A percentile compares a stretch with the other conserved stretches of the same genome.
phyloP scores from a whole-genome alignment of 1,140 invertebrate species.

The Mactra quadrangularis region DNA sequence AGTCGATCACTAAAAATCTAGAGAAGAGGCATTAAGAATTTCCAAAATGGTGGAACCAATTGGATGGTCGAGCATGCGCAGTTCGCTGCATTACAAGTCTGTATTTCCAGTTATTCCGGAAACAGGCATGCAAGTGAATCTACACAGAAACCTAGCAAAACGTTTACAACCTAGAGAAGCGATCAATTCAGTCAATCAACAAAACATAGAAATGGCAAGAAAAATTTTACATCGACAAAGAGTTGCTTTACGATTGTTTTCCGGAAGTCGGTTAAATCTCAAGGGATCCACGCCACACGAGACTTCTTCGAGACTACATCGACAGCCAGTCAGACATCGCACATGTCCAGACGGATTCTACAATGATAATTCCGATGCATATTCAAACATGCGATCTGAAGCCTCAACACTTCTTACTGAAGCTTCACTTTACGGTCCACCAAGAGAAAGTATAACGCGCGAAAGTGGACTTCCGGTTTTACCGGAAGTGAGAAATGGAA shows the following conservation, averaged over 20 bases:
- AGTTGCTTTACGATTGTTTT: constrained; percentile 33
- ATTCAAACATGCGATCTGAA: constrained; percentile 41
- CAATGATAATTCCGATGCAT: constrained; percentile 32
- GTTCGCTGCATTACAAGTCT: constrained; percentile 52
- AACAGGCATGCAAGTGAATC: constrained; percentile 30
- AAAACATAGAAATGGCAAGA: constrained; percentile 54
- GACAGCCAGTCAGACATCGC: constrained; percentile 10
- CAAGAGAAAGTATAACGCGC: background rate
- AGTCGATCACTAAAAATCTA: too few relatives aligned
- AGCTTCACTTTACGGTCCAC: constrained; percentile 39
- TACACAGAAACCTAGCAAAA: constrained; percentile 43
- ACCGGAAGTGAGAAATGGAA: background rate
- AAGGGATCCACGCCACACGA: constrained; percentile 45
- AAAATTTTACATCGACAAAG: constrained; percentile 56
- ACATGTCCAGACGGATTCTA: constrained; percentile 44
- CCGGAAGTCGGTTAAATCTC: constrained; percentile 49
- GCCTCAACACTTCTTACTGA: constrained; percentile 43
- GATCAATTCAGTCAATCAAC: constrained; percentile 19
- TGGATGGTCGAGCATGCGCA: constrained; percentile 51
- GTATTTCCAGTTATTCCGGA: constrained; percentile 48
- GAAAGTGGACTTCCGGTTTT: background rate
- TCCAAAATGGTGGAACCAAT: constrained; percentile 48
- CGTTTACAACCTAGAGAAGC: constrained; percentile 46
- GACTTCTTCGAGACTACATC: constrained; percentile 48
- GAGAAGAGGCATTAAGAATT: too few relatives aligned